A percentile compares a stretch with the other conserved stretches of the same genome.
Evolutionary conservation across 1,140 invertebrate species (phyloP).

Genomic region (Zaprionus ghesquierei): DNA sequence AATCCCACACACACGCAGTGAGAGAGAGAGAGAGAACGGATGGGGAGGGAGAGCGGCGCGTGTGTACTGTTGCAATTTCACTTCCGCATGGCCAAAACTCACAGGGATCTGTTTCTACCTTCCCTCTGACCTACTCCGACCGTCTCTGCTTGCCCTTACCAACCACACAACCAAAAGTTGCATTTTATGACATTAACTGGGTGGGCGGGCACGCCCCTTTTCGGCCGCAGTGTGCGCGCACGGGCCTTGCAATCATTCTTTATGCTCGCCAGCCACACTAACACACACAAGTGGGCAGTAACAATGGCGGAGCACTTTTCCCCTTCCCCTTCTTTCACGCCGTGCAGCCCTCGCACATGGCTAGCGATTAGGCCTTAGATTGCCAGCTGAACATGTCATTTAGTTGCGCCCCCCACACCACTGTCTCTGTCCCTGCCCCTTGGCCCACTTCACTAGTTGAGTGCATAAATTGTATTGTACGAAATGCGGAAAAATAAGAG

Average conservation of each 20-base stretch:
- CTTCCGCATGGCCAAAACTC: slow-evolving; percentile 51
- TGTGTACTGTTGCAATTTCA: slow-evolving; percentile 38
- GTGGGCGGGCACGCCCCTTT: not conserved
- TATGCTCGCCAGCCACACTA: slow-evolving; percentile 35
- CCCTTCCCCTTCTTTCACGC: no score
- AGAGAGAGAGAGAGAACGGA: not conserved
- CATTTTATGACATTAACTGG: slow-evolving; percentile 65
- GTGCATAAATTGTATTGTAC: slow-evolving; percentile 75
- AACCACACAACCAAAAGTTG: slow-evolving; percentile 26
- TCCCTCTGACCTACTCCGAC: not conserved
- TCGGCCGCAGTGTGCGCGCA: slow-evolving; percentile 3
- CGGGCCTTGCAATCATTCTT: slow-evolving; percentile 61
- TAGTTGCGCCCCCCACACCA: slow-evolving; percentile 23
- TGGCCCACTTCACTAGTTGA: slow-evolving; percentile 5
- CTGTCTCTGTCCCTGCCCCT: not conserved
- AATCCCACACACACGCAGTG: slow-evolving; percentile 27
- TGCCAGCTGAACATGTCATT: slow-evolving; percentile 69
- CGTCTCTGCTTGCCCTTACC: not conserved
- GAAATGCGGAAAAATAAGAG: slow-evolving; percentile 42
- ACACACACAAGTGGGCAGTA: slow-evolving; percentile 26
- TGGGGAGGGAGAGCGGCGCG: not conserved
- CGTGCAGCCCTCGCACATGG: not conserved
- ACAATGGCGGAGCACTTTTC: slow-evolving; percentile 17
- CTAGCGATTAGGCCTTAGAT: slow-evolving; percentile 66
- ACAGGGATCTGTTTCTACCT: not conserved